phyloP scores from a whole-genome alignment of 1,140 invertebrate species.

The Atta texana region DNA sequence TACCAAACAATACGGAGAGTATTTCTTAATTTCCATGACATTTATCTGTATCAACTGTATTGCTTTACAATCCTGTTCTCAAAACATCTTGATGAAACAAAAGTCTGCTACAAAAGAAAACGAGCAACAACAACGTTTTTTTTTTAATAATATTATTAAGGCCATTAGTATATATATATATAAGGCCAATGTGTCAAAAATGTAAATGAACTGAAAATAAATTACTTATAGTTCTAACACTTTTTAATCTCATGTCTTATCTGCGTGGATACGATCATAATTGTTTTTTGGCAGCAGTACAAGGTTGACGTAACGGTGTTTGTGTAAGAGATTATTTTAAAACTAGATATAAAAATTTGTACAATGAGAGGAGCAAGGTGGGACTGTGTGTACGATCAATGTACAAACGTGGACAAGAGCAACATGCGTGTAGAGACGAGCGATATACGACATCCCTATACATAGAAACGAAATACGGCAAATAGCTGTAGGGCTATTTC shows the following conservation, averaged over 20 bases:
- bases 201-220: too few relatives aligned
- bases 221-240: too few relatives aligned
- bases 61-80: too few relatives aligned
- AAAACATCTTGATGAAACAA: too few relatives aligned
- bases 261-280: conserved; percentile 6
- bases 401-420: neutral
- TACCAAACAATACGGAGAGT: too few relatives aligned
- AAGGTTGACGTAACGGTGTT: conserved; percentile 8
- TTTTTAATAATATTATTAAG: too few relatives aligned
- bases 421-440: neutral
- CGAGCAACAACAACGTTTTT: too few relatives aligned
- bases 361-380: neutral
- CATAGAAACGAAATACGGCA: conserved; percentile 10
- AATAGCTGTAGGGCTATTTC: conserved; percentile 42
- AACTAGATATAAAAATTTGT: conserved; percentile 5
- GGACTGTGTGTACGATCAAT: neutral
- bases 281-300: neutral
- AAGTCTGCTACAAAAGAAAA: too few relatives aligned
- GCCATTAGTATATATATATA: too few relatives aligned
- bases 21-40: too few relatives aligned
- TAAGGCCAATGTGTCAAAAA: too few relatives aligned
- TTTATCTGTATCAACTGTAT: too few relatives aligned
- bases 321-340: conserved; percentile 14
- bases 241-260: neutral
- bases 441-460: conserved; percentile 16